Base-by-base conservation (phyloP, 2,113 vertebrate species). In the Pangasianodon hypophthalmus region DNA sequence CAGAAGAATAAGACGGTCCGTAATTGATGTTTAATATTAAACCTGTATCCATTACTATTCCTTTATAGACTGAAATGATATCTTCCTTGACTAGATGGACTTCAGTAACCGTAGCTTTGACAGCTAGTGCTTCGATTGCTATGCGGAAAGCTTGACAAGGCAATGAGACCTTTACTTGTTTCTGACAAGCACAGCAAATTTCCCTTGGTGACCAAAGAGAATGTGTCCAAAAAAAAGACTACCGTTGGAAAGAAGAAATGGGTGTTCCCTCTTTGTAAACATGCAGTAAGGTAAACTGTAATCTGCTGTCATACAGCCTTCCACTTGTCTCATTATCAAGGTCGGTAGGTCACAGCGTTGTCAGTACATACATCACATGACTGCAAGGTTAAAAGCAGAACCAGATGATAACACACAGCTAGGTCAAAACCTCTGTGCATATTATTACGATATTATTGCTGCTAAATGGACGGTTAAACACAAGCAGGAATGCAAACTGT, bases 21-120 rank as follows among this genome's bases (percentile, higher is more conserved):
- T 77, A 77, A 85, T 89, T 80, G 58, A 86, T 86, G 60, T 81
- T 64, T 86, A 54, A 80, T 56, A 85, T 77, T 60, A 85, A 89
- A 83, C 60, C 29, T 46, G n/a, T 54, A 41, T 83, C 64, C 69
- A 85, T 89, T 86, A 52, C 19, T 58, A 6, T 37, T 37, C 18
- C 19, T 50, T 79, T 82, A 64, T 79, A 64, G 16, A 64, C 26
- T 80, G 32, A 50, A 85, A 79, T 13, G 6, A 48, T 64, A 85
- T 85, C 37, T 85, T 77, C 19, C 8, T 46, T 71, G 52, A 54
- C 48, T n/a, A 69, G n/a, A 64, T 56, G 50, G 58, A 81, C 58
- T 62, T 88, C 56, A 83, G 60, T 56, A 84, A 64, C 10, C 6
- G 9, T 4, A 69, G 48, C 46, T 82, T 69, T 69, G n/a, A 82